Evolutionary conservation across 23 tunicate species (phyloP).

Genomic region (Styela plicata): DNA sequence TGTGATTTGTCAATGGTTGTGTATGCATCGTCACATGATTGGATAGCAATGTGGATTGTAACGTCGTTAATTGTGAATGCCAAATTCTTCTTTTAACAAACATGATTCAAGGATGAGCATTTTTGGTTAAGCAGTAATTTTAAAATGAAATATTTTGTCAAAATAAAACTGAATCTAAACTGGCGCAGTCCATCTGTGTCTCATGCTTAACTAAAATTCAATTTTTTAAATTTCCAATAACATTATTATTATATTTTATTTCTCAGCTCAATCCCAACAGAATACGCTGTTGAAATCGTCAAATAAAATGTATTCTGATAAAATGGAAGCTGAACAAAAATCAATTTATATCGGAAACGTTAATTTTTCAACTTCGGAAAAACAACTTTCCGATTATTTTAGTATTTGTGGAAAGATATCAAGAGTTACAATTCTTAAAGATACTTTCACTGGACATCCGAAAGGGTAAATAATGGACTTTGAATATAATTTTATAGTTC

Average conservation of each 20-base stretch:
- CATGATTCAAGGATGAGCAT: no score
- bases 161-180: no score
- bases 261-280: neutral
- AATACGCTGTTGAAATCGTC: neutral
- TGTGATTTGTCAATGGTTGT: no score
- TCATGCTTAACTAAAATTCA: neutral
- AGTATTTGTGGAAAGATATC: slow-evolving; percentile 86
- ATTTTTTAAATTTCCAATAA: neutral
- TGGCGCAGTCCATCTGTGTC: no score
- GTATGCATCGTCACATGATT: no score
- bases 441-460: slow-evolving; percentile 73
- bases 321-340: slow-evolving; percentile 12
- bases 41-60: no score
- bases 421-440: slow-evolving; percentile 70
- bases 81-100: no score
- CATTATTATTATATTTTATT: neutral
- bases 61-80: no score
- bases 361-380: slow-evolving; percentile 85
- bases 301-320: neutral
- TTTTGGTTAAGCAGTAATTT: no score
- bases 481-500: no score
- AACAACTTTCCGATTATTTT: slow-evolving; percentile 79
- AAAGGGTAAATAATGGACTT: slow-evolving; percentile 94
- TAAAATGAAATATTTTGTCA: no score
- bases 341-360: slow-evolving; percentile 78